Conservation (phyloP, 2,113 vertebrate genomes). For the Talpa occidentalis region DNA sequence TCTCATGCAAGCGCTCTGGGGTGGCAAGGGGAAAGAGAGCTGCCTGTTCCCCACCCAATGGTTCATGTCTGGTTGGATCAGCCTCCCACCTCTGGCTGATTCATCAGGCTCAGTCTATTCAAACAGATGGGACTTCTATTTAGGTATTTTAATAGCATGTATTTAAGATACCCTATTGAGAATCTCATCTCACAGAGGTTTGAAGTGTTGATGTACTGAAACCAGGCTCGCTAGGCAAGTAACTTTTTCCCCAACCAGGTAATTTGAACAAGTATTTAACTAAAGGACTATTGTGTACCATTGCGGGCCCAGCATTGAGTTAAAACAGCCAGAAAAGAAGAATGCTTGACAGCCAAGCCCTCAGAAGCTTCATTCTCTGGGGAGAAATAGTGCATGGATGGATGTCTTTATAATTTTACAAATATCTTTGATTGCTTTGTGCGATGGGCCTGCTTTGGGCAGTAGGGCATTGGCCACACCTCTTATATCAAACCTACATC, state of each 20-base stretch:
- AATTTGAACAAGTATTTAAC: constrained; percentile 24
- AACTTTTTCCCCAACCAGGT: constrained; percentile 56
- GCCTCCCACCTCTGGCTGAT: constrained; percentile 80
- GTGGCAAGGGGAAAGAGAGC: constrained; percentile 48
- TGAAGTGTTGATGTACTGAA: constrained; percentile 70
- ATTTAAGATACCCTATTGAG: constrained; percentile 82
- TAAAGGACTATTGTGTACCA: not conserved
- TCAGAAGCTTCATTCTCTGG: not conserved
- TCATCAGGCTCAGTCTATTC: constrained; percentile 82
- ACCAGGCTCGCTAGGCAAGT: constrained; percentile 56
- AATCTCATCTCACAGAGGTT: constrained; percentile 76
- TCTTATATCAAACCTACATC: not conserved
- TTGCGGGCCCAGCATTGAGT: not conserved
- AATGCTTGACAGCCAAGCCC: not conserved
- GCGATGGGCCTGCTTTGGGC: not conserved
- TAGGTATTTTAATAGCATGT: constrained; percentile 84
- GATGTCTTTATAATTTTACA: not conserved
- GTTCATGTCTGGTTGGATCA: constrained; percentile 77
- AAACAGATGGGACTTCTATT: constrained; percentile 87
- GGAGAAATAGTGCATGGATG: constrained; percentile 8
- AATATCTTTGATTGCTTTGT: not conserved
- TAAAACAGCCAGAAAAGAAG: constrained; percentile 13
- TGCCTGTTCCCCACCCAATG: constrained; percentile 6
- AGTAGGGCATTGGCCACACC: not conserved
- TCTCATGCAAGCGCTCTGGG: constrained; percentile 11